These are phyloP conservation scores for Phalacrocorax carbo DNA, from an alignment of 2,113 vertebrate species.

Conservation along the genomic window DNA sequence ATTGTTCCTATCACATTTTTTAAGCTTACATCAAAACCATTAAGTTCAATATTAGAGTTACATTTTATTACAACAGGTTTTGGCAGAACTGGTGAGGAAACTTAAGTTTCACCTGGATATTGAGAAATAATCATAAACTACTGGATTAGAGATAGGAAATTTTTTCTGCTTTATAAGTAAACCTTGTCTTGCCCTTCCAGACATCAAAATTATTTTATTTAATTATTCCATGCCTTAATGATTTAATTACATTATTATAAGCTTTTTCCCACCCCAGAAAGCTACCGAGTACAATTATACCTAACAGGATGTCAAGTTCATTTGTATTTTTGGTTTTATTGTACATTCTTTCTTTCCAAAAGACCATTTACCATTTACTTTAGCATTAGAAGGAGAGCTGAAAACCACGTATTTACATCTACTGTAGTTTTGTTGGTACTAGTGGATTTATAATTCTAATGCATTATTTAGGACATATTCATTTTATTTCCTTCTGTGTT, in stretches of 20 bases:
- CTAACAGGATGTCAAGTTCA: not conserved
- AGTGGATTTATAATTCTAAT: not conserved
- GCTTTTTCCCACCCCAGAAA: not conserved
- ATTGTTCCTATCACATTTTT: conserved; percentile 4
- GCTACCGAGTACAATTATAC: not conserved
- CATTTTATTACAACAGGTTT: not conserved
- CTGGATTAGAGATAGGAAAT: not conserved
- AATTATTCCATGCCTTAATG: not conserved
- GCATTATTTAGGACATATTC: not conserved
- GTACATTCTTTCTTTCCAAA: not conserved
- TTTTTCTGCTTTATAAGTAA: not conserved
- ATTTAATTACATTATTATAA: not conserved
- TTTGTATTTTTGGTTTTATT: not conserved
- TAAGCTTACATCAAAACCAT: not conserved
- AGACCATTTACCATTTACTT: not conserved
- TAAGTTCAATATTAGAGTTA: conserved; percentile 2
- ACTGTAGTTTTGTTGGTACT: not conserved
- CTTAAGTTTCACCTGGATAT: not conserved
- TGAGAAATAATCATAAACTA: not conserved
- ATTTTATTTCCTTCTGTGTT: not conserved
- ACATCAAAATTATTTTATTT: not conserved
- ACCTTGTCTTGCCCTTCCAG: not conserved
- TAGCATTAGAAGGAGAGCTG: not conserved
- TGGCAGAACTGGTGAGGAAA: not conserved
- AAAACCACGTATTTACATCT: not conserved